A percentile compares a stretch with the other conserved stretches of the same genome.
These are phyloP conservation scores for Ypsolopha sequella DNA, from an alignment of 2,888 invertebrate species.

Conservation along the genomic window DNA sequence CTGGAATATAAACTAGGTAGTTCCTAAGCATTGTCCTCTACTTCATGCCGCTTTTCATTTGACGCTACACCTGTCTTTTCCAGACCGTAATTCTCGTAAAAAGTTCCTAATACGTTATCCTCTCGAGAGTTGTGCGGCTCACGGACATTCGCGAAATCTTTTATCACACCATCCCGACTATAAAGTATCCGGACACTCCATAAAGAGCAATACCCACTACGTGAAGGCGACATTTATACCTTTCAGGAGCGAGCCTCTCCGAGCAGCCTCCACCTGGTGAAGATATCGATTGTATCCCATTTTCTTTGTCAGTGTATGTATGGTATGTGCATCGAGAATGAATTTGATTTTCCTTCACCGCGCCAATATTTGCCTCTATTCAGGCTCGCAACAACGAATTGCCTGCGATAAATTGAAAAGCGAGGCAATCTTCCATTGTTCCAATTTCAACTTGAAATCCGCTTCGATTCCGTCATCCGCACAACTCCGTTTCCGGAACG, in stretches of 20 bases:
- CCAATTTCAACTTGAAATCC: slow-evolving; percentile 2
- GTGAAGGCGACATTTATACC: not conserved
- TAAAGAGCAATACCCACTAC: not conserved
- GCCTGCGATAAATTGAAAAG: slow-evolving; percentile 2
- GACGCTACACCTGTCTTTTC: too few relatives aligned
- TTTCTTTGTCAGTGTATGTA: not conserved
- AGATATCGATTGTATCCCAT: not conserved
- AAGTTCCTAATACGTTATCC: too few relatives aligned
- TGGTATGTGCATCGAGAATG: slow-evolving; percentile 1
- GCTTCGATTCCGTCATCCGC: not conserved
- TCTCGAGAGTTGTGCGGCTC: too few relatives aligned
- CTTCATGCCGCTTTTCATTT: too few relatives aligned
- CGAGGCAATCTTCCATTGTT: slow-evolving; percentile 1
- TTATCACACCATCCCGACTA: not conserved
- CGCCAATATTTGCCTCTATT: slow-evolving; percentile 1
- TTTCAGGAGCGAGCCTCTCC: not conserved
- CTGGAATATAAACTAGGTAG: too few relatives aligned
- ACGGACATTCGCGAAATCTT: too few relatives aligned
- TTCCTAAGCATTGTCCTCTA: too few relatives aligned
- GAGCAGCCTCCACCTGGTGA: not conserved
- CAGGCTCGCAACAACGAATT: not conserved
- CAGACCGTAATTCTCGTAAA: too few relatives aligned
- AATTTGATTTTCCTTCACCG: not conserved
- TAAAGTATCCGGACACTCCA: not conserved
- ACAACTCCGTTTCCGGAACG: not conserved